Base-by-base conservation (phyloP, 2,797 vertebrate species). In the Neostethus bicornis region DNA sequence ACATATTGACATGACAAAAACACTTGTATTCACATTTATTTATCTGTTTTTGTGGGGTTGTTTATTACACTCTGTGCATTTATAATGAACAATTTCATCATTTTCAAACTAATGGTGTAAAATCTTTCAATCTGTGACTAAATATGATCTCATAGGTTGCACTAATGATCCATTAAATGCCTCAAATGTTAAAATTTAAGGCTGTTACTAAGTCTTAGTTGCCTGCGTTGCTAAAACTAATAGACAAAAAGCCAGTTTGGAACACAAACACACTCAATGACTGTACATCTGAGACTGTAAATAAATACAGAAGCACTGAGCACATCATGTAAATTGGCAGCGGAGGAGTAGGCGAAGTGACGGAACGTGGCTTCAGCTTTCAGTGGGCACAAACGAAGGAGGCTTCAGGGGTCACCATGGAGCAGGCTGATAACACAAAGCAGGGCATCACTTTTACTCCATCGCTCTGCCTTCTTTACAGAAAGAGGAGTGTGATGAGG, bases 321-420 rank as follows among this genome's bases (percentile, higher is more conserved):
- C 51, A 72, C 69, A 49, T 75, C 73, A 59, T 70, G 79, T 70
- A 75, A 83, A 83, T 63, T 79, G 75, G 70, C 72, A 72, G 62
- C 29, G 20, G 56, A 67, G 37, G 49, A 72, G 73, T 77, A 65
- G 67, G 59, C 47, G 51, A 79, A 68, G 71, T 73, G 75, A 73
- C 70, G 80, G 62, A 75, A 66, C 19, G 35, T 56, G 73, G 75
- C 66, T 78, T 79, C 67, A 44, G 56, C 32, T 73, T 80, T 54
- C 59, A 38, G 44, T 59, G 81, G 29, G 73, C 53, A 60, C 59
- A 75, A 54, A 56, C 44, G 24, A 61, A 54, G 48, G 59, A 37
- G 49, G 80, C 73, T 45, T 44, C 16, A 2, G 64, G 3, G 34
- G 61, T 48, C 50, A 47, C 56, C 23, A 50, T n/a, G 37, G 59